phyloP scores from a whole-genome alignment of 35 echinoderm and acorn worm genomes.

The Heliocidaris tuberculata region DNA sequence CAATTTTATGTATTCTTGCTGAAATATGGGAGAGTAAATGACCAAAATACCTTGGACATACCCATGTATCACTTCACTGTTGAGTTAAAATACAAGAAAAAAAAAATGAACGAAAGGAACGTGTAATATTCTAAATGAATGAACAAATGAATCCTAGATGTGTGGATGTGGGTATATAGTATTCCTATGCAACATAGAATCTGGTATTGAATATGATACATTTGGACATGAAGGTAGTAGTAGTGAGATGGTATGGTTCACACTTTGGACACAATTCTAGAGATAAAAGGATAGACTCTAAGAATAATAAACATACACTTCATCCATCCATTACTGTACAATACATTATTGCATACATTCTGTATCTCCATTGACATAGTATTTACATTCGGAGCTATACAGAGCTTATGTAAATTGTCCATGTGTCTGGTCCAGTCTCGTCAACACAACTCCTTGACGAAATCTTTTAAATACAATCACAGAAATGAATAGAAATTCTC shows the following conservation, averaged over 20 bases:
- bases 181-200: not conserved
- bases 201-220: not conserved
- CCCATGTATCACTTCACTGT: not conserved
- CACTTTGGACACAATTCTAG: not conserved
- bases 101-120: not conserved
- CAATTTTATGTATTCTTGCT: too few species aligned
- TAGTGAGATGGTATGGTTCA: not conserved
- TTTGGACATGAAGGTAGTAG: not conserved
- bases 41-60: not conserved
- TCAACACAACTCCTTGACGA: not conserved
- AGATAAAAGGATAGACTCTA: not conserved
- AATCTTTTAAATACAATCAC: not conserved
- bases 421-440: not conserved
- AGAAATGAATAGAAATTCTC: not conserved
- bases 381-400: slow-evolving; percentile 43
- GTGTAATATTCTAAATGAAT: not conserved
- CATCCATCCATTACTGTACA: slow-evolving; percentile 30
- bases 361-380: slow-evolving; percentile 44
- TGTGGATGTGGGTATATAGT: not conserved
- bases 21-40: too few species aligned
- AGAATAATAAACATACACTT: not conserved
- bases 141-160: not conserved
- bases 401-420: not conserved
- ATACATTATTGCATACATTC: slow-evolving; percentile 47
- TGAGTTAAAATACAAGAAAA: not conserved